Base-by-base conservation (phyloP, 2,888 invertebrate species). In the Amphipoea lucens region DNA sequence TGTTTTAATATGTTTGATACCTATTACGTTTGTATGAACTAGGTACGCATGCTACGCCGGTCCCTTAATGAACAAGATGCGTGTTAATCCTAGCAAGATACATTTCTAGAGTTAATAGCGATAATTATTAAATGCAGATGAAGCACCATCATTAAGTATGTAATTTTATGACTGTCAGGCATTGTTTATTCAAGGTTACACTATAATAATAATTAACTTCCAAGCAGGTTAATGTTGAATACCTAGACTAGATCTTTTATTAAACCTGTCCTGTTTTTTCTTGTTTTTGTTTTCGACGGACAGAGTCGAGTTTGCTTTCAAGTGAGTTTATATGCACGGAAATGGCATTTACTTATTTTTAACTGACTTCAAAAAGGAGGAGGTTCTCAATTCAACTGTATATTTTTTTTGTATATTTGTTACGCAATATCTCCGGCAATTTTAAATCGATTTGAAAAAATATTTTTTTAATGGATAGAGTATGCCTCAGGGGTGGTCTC, bases 111-210 rank as follows among this genome's bases (percentile, higher is more conserved):
- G 51, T 6, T 40, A 65, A 67, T 48, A 23, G n/a, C 11, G 11
- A 20, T 7, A 60, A 42, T n/a, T 54, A 23, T 54, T 65, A 76
- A 36, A 36, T n/a, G 23, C 17, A n/a, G 6, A 48, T 65, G 45
- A 36, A 36, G 20, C 2, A 40, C 23, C 20, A 29, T 54, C n/a
- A 54, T 83, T 63, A 81, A 54, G 20, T 67, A 36, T 66, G n/a
- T 66, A 51, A 42, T 67, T 51, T 76, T 83, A 83, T 40, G 45
- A 51, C 51, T 69, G 20, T 23, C 11, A 29, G n/a, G 17, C 45
- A 62, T 77, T 77, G 67, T 83, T 45, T 60, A 78, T 62, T 78
- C 67, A 78, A 80, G 80, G 83, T 54, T 23, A n/a, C 6, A 9
- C 11, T 60, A 12, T 67, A 45, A n/a, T n/a, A n/a, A n/a, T n/a